Evolutionary conservation across 2,797 vertebrate genomes (phyloP).

Genomic region (Acanthopagrus latus): DNA sequence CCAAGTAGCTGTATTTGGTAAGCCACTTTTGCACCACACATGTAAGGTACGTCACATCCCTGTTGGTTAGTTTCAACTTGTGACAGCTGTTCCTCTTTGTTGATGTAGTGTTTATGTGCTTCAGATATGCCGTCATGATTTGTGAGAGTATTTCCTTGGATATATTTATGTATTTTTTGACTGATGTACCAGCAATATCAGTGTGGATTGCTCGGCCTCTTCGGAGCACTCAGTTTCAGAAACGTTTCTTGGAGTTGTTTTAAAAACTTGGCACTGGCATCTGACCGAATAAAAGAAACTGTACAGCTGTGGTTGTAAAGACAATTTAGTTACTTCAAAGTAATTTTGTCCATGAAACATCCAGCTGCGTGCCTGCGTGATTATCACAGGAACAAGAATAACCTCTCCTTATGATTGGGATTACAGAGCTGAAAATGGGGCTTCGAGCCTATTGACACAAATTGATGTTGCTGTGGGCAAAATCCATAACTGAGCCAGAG

Average conservation of each 20-base stretch:
- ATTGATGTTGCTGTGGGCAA: slow-evolving; percentile 30
- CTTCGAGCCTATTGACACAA: slow-evolving; percentile 17
- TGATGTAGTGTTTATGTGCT: slow-evolving; percentile 2
- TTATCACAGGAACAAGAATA: slow-evolving; percentile 15
- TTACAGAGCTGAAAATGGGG: slow-evolving; percentile 27
- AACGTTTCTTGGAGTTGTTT: not conserved
- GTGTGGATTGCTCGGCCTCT: not conserved
- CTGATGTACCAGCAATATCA: not conserved
- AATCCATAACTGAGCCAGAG: slow-evolving; percentile 24
- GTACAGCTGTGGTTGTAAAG: not conserved
- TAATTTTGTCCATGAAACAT: not conserved
- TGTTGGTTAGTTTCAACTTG: slow-evolving; percentile 22
- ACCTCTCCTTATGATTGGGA: slow-evolving; percentile 32
- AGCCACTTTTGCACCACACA: not conserved
- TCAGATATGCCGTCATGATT: not conserved
- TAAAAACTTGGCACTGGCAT: not conserved
- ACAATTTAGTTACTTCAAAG: not conserved
- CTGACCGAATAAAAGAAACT: not conserved
- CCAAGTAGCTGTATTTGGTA: not conserved
- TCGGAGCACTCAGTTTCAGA: not conserved
- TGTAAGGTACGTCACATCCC: not conserved
- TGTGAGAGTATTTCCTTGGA: not conserved
- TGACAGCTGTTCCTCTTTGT: slow-evolving; percentile 35
- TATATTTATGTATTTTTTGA: not conserved
- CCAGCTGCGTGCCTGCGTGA: slow-evolving; percentile 1